Evolutionary conservation across 2,888 invertebrate species (phyloP).

Genomic region (Gnatocerus cornutus): DNA sequence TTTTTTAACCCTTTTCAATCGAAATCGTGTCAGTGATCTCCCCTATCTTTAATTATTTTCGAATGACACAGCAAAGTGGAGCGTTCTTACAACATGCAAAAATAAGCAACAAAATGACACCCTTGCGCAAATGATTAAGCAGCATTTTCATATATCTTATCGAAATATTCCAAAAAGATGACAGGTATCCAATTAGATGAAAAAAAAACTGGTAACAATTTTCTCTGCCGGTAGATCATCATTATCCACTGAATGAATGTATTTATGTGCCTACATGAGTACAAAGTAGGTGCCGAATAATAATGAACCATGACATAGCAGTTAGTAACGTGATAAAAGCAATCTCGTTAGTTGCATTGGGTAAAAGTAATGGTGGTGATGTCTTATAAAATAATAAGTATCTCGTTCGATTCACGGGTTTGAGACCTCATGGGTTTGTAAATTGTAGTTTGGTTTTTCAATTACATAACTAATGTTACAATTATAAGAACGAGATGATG

Average conservation of each 20-base stretch:
- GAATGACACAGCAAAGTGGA: constrained; percentile 23
- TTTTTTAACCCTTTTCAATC: constrained; percentile 35
- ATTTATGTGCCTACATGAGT: constrained; percentile 15
- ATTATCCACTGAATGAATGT: constrained; percentile 15
- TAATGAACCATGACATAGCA: constrained; percentile 34
- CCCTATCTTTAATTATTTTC: constrained; percentile 33
- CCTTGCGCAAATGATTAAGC: neutral
- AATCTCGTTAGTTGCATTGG: constrained; percentile 31
- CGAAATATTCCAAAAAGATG: constrained; percentile 9
- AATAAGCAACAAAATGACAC: constrained; percentile 1
- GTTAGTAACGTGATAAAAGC: constrained; percentile 16
- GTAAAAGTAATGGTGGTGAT: constrained; percentile 5
- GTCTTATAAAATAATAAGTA: constrained; percentile 13
- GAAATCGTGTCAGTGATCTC: constrained; percentile 20
- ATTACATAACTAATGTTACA: too few species aligned
- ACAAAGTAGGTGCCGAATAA: constrained; percentile 29
- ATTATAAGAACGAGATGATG: constrained; percentile 1
- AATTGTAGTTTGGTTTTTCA: too few species aligned
- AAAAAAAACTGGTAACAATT: constrained; percentile 16
- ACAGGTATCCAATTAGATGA: neutral
- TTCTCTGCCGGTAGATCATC: constrained; percentile 7
- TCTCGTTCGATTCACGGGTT: neutral
- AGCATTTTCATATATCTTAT: neutral
- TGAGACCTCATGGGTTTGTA: neutral
- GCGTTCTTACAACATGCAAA: neutral